A percentile compares a stretch with the other conserved stretches of the same genome.
Conservation (phyloP, 2,113 vertebrate species). For the Phycodurus eques region DNA sequence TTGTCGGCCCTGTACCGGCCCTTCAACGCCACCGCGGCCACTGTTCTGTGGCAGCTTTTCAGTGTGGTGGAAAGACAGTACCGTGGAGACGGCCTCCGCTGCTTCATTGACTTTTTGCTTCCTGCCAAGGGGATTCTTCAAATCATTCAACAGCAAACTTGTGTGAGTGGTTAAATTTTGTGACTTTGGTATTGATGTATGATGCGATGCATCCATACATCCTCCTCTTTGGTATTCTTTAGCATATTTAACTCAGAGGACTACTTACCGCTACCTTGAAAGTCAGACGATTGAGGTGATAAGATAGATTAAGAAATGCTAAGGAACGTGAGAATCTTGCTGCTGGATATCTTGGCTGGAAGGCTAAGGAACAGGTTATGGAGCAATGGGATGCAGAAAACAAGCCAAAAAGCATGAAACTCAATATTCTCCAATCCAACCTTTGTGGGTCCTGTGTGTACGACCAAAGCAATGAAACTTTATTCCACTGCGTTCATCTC, state of each 20-base stretch:
- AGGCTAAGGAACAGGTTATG: conserved; percentile 50
- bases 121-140: conserved; percentile 79
- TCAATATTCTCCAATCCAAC: conserved; percentile 43
- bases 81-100: conserved; percentile 78
- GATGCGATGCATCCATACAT: neutral
- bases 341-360: conserved; percentile 37
- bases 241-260: neutral
- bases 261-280: conserved; percentile 13
- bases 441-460: conserved; percentile 43
- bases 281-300: conserved; percentile 3
- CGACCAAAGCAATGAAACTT: conserved; percentile 54
- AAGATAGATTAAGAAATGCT: conserved; percentile 17
- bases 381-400: conserved; percentile 48
- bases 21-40: conserved; percentile 76
- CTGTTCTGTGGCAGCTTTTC: conserved; percentile 84
- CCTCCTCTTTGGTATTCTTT: neutral
- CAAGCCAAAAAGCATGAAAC: conserved; percentile 49
- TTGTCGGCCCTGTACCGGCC: conserved; percentile 79
- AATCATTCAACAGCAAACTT: conserved; percentile 76
- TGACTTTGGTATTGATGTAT: neutral
- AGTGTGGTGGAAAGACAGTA: conserved; percentile 80
- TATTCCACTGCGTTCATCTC: conserved; percentile 59
- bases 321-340: conserved; percentile 32
- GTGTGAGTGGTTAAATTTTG: conserved; percentile 66
- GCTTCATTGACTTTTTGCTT: conserved; percentile 80